Evolutionary conservation across 2,888 invertebrate genomes (phyloP), one percentile per base, ranked within the genome.

Genomic region (Zaprionus bogoriensis): DNA sequence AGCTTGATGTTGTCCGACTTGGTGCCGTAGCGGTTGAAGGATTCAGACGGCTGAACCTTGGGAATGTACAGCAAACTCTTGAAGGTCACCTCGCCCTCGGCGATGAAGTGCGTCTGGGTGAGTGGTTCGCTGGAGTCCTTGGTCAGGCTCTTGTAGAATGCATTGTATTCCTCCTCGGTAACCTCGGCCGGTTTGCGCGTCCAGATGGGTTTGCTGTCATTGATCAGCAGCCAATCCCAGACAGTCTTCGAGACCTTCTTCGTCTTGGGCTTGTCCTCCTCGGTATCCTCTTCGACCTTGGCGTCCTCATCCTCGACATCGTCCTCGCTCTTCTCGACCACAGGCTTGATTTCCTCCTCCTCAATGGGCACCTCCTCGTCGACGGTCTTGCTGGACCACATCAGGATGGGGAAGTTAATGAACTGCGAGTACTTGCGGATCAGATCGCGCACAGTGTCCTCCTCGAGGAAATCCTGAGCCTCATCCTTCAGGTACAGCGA

Each of bases 31-130:
- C 95, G 95, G 92, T 98, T 98, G 93, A 99, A 99, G 84, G 95
- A 95, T 90, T 99, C 99, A 7, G 95, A 93, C 1, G 99, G 98
- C 89, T 98, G 96, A 28, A 94, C 93, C 90, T 95, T 95, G 41
- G 99, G 99, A 69, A 99, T 95, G 92, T 96, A 99, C 66, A 99
- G 92, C 72, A 99, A 93, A 59, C 99, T 96, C 91, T 98, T 99
- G 93, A 99, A 99, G 5, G 98, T 98, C 5, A 99, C 99, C 92
- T 99, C 99, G 68, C 99, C 99, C 92, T 99, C 99, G 20, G 99
- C 99, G 66, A 98, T 94, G 91, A 99, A 99, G 92, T 99, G 99
- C 4, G 91, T 91, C 89, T 95, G 95, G 2, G 96, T 94, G 45
- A 99, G 91, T 7, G 98, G 98, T 50, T 95, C 94, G 59, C 95